Base-by-base conservation (phyloP, 2,888 invertebrate genomes). In the Neoaliturus tenellus region DNA sequence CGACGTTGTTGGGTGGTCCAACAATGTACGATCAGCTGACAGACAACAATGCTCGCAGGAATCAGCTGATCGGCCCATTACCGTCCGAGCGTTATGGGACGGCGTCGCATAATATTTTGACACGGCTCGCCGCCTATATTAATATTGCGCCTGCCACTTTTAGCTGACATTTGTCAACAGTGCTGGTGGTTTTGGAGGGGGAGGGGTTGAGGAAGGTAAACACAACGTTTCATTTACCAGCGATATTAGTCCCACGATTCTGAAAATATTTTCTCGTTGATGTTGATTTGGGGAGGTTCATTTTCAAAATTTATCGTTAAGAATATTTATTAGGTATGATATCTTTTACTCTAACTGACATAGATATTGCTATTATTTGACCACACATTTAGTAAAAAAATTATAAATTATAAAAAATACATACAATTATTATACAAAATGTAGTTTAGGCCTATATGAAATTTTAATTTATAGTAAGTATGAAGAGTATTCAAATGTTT, bases 241-340 rank as follows among this genome's bases (percentile, higher is more conserved):
- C 69, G 39, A 69, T 69, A 69, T 69, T 69, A 69, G 69, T 69
- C 69, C 39, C 69, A 39, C 4, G 69, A 39, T 39, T 69, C 69
- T 69, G 20, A 69, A 69, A 69, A 69, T 69, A 69, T 69, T 69
- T n/a, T n/a, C n/a, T n/a, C n/a, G n/a, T n/a, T n/a, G n/a, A n/a
- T n/a, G n/a, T n/a, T n/a, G n/a, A n/a, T n/a, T n/a, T n/a, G n/a
- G n/a, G n/a, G n/a, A n/a, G n/a, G n/a, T n/a, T n/a, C n/a, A n/a
- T n/a, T n/a, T n/a, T n/a, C n/a, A n/a, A n/a, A n/a, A n/a, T n/a
- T n/a, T n/a, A n/a, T n/a, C n/a, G n/a, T n/a, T n/a, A n/a, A n/a
- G n/a, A n/a, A n/a, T n/a, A n/a, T n/a, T n/a, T n/a, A n/a, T n/a
- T n/a, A n/a, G n/a, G n/a, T n/a, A n/a, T n/a, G n/a, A n/a, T n/a